phyloP scores from a whole-genome alignment of 2,797 vertebrate species.

The Australoheros facetus region DNA sequence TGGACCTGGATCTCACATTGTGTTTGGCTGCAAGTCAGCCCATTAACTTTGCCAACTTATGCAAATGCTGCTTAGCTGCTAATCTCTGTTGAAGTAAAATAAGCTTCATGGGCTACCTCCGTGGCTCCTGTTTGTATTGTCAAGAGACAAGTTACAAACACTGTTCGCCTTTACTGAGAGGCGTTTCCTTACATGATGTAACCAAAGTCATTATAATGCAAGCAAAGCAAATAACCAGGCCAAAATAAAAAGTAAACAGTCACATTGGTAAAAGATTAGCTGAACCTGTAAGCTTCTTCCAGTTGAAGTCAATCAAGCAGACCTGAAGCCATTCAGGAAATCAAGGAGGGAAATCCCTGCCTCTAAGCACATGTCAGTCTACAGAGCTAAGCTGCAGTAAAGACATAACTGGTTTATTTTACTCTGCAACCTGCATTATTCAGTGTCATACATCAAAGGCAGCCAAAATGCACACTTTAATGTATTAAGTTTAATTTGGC shows the following conservation, averaged over 20 bases:
- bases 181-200: slow-evolving; percentile 40
- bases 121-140: neutral
- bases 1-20: slow-evolving; percentile 30
- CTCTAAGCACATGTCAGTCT: slow-evolving; percentile 29
- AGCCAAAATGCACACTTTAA: slow-evolving; percentile 21
- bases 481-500: slow-evolving; percentile 13
- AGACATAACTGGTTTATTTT: slow-evolving; percentile 25
- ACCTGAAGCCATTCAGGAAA: slow-evolving; percentile 38
- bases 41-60: slow-evolving; percentile 28
- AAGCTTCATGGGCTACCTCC: slow-evolving; percentile 12
- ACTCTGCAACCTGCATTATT: slow-evolving; percentile 33
- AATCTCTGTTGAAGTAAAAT: slow-evolving; percentile 24
- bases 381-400: slow-evolving; percentile 38
- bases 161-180: slow-evolving; percentile 35
- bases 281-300: slow-evolving; percentile 21
- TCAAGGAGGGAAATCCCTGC: slow-evolving; percentile 33
- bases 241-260: slow-evolving; percentile 40
- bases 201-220: slow-evolving; percentile 27
- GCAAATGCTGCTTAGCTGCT: slow-evolving; percentile 40
- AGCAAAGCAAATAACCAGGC: slow-evolving; percentile 26
- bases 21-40: slow-evolving; percentile 33
- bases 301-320: slow-evolving; percentile 25
- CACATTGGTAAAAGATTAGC: slow-evolving; percentile 41
- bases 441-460: slow-evolving; percentile 48
- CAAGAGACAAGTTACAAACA: slow-evolving; percentile 31